phyloP scores from a whole-genome alignment of 2,888 invertebrate species.

The Acronicta leporina region DNA sequence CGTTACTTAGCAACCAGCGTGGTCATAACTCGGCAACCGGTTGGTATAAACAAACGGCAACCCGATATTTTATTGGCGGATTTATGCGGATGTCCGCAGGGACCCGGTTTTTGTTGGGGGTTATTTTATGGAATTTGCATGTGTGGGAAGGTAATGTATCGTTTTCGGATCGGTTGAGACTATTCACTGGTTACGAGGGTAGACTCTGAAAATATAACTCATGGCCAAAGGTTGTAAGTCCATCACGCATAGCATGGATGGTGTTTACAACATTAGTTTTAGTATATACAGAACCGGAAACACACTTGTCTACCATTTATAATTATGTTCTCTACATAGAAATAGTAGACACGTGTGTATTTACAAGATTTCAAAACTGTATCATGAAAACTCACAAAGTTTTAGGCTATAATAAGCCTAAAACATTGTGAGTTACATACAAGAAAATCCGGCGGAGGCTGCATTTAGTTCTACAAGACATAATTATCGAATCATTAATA shows the following conservation, averaged over 20 bases:
- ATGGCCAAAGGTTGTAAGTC: not conserved
- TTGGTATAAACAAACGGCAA: slow-evolving; percentile 65
- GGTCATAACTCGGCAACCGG: slow-evolving; percentile 66
- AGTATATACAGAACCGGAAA: too few species aligned
- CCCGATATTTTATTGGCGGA: slow-evolving; percentile 69
- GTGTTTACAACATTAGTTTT: too few species aligned
- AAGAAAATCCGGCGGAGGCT: too few species aligned
- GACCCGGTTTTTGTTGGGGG: slow-evolving; percentile 57
- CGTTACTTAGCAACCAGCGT: slow-evolving; percentile 55
- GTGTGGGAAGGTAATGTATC: slow-evolving; percentile 35
- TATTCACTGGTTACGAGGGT: slow-evolving; percentile 9
- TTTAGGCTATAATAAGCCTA: too few species aligned
- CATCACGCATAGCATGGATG: not conserved
- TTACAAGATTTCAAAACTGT: too few species aligned
- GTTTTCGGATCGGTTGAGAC: slow-evolving; percentile 37
- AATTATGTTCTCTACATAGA: too few species aligned
- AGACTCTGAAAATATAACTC: slow-evolving; percentile 6
- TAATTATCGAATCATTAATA: too few species aligned
- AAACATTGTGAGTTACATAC: too few species aligned
- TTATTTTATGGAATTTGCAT: slow-evolving; percentile 60
- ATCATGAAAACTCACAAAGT: too few species aligned
- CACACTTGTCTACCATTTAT: too few species aligned
- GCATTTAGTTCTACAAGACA: too few species aligned
- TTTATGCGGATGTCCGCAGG: slow-evolving; percentile 63
- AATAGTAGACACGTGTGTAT: too few species aligned